A percentile compares a stretch with the other conserved stretches of the same genome.
These are phyloP conservation scores for Anadara kagoshimensis DNA, from an alignment of 1,140 invertebrate species.

Conservation along the genomic window DNA sequence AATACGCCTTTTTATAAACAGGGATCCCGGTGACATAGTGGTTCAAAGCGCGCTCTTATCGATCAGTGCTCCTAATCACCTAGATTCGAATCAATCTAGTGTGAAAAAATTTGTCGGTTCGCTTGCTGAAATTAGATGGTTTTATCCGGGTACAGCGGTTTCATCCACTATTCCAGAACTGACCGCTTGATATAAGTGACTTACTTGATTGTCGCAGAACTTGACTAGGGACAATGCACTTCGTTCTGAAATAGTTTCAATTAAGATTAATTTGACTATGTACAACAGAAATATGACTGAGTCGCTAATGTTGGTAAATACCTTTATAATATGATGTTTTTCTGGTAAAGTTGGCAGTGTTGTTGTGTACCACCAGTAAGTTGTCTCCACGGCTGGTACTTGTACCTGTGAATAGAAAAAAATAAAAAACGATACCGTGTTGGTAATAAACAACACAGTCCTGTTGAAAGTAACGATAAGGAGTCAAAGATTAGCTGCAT, in stretches of 20 bases:
- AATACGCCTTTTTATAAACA: not conserved
- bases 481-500: not conserved
- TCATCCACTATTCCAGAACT: too few species aligned
- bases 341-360: slow-evolving; percentile 79
- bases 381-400: slow-evolving; percentile 91
- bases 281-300: not conserved
- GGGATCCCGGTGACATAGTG: not conserved
- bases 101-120: too few species aligned
- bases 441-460: not conserved
- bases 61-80: too few species aligned
- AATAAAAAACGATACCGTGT: not conserved
- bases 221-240: not conserved
- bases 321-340: slow-evolving; percentile 92
- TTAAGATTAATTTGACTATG: too few species aligned
- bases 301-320: slow-evolving; percentile 71
- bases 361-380: slow-evolving; percentile 95
- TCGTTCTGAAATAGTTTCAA: too few species aligned
- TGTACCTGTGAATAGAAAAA: slow-evolving; percentile 76
- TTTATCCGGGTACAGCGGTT: too few species aligned
- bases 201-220: too few species aligned
- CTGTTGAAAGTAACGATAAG: too few species aligned
- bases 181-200: too few species aligned
- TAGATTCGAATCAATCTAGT: too few species aligned
- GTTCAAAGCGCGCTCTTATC: not conserved
- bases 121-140: too few species aligned